Conservation (phyloP, 2,888 invertebrate species). For the Punctoribates punctum region DNA sequence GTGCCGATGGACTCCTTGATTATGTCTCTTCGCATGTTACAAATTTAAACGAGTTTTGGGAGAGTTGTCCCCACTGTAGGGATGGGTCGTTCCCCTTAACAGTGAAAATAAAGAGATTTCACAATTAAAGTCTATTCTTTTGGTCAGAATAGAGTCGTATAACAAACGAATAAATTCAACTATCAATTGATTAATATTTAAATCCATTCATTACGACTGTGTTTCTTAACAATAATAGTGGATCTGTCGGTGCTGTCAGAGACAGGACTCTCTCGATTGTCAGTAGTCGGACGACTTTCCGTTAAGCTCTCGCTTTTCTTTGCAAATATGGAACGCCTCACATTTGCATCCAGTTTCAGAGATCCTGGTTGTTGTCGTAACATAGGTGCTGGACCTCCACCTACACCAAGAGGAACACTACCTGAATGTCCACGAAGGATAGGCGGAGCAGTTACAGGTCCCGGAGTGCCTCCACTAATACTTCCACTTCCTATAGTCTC, state of each 20-base stretch:
- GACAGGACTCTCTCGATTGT: neutral
- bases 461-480: neutral
- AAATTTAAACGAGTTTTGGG: no score
- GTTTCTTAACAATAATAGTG: constrained; percentile 3
- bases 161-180: neutral
- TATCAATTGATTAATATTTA: neutral
- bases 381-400: neutral
- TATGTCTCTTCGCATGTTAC: no score
- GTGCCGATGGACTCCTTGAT: no score
- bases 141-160: neutral
- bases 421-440: neutral
- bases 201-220: constrained; percentile 20
- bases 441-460: neutral
- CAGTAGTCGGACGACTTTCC: constrained; percentile 19
- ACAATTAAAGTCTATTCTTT: no score
- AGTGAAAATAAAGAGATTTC: no score
- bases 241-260: constrained; percentile 8
- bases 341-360: constrained; percentile 36
- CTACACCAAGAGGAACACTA: neutral
- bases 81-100: no score
- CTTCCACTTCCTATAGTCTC: constrained; percentile 34
- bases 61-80: no score
- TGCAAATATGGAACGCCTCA: constrained; percentile 40
- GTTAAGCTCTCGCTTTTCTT: constrained; percentile 32
- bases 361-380: neutral